Conservation (phyloP, 2,888 invertebrate species). For the Baccha elongata region DNA sequence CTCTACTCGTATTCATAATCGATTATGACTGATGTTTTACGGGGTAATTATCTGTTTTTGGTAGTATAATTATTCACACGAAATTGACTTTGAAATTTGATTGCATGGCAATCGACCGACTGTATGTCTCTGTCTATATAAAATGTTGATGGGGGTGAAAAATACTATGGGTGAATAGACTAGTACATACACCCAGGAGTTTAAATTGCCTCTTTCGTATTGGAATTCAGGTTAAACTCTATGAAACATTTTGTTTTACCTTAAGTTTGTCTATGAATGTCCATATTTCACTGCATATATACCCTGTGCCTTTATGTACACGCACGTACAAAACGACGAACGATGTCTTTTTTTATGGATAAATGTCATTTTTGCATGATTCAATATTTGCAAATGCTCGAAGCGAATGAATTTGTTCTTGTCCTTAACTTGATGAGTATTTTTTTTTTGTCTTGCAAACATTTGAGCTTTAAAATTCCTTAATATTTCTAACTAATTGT, state of each 20-base stretch:
- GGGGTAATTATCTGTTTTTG: slow-evolving; percentile 72
- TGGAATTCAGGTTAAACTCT: slow-evolving; percentile 10
- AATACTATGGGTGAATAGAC: slow-evolving; percentile 8
- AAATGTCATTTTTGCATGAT: slow-evolving; percentile 72
- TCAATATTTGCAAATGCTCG: slow-evolving; percentile 62
- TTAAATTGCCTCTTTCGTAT: slow-evolving; percentile 60
- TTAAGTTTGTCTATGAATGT: background rate
- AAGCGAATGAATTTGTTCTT: slow-evolving; percentile 40
- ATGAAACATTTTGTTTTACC: slow-evolving; percentile 12
- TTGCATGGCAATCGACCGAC: slow-evolving; percentile 66
- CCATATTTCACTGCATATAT: background rate
- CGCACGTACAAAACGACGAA: slow-evolving; percentile 3
- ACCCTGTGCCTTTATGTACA: too few species aligned
- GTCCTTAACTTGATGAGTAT: slow-evolving; percentile 35
- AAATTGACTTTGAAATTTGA: slow-evolving; percentile 73
- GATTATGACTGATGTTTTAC: slow-evolving; percentile 66
- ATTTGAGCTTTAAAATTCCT: too few species aligned
- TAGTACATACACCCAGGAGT: background rate
- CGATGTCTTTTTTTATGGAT: slow-evolving; percentile 39
- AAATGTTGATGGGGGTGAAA: background rate
- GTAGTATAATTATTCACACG: slow-evolving; percentile 73
- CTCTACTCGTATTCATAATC: slow-evolving; percentile 49
- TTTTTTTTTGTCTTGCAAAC: slow-evolving; percentile 18
- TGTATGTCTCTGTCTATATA: slow-evolving; percentile 14
- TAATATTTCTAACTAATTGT: too few species aligned